Conservation (phyloP, 2,797 vertebrate genomes). For the Gymnodraco acuticeps region DNA sequence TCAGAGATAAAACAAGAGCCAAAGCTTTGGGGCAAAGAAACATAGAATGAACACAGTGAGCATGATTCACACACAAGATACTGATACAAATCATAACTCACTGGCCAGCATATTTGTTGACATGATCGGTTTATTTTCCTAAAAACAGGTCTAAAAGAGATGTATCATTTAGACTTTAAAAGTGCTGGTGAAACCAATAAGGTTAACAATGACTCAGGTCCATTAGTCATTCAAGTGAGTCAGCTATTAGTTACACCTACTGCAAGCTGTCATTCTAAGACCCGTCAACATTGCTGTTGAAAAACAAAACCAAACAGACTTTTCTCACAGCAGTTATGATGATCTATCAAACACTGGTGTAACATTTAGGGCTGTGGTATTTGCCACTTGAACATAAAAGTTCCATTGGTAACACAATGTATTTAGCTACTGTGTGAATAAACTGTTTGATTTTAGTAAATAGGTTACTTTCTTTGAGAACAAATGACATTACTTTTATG, state of each 20-base stretch:
- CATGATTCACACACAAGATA: constrained; percentile 12
- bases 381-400: background rate
- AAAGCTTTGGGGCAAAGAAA: constrained; percentile 42
- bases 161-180: background rate
- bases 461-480: too few relatives aligned
- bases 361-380: background rate
- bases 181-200: background rate
- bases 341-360: background rate
- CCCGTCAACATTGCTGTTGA: background rate
- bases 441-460: background rate
- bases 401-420: background rate
- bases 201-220: background rate
- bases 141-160: background rate
- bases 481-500: too few relatives aligned
- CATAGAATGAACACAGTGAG: constrained; percentile 20
- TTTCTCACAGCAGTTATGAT: constrained; percentile 10
- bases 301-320: background rate
- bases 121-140: background rate
- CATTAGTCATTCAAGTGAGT: constrained; percentile 1
- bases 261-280: background rate
- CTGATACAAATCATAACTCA: background rate
- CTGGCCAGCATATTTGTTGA: too few relatives aligned
- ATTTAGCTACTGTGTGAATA: background rate
- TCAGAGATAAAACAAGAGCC: constrained; percentile 34
- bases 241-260: background rate